Percentiles rank a stretch among this genome's conserved stretches.
Evolutionary conservation across 1,140 invertebrate genomes (phyloP).

Genomic region (Zaprionus ghesquierei): DNA sequence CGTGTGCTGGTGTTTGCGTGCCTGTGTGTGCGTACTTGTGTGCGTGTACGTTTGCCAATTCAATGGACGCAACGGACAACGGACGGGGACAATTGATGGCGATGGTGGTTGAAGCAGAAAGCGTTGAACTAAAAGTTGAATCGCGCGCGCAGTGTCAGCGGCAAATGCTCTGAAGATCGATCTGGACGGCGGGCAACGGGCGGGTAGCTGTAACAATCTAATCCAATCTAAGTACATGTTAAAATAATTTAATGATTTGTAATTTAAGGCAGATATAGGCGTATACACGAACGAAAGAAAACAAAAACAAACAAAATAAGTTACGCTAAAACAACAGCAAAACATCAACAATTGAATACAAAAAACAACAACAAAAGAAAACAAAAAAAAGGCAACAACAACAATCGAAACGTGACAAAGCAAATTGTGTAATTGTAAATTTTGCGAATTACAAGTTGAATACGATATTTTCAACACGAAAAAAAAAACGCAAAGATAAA

Average conservation of each 20-base stretch:
- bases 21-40: neutral
- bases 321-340: conserved; percentile 24
- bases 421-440: conserved; percentile 56
- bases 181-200: conserved; percentile 60
- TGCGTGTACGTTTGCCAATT: conserved; percentile 7
- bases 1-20: conserved; percentile 2
- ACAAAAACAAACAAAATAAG: conserved; percentile 38
- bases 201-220: conserved; percentile 81
- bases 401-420: conserved; percentile 67
- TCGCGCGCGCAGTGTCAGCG: conserved; percentile 48
- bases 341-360: conserved; percentile 31
- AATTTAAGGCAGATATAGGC: conserved; percentile 73
- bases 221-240: conserved; percentile 80
- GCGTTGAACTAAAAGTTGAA: conserved; percentile 68
- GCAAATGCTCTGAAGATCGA: conserved; percentile 58
- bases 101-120: conserved; percentile 49
- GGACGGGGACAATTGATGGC: neutral
- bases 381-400: conserved; percentile 24
- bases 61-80: neutral
- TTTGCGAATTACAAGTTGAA: conserved; percentile 39
- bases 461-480: conserved; percentile 46
- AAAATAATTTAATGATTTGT: conserved; percentile 80
- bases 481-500: neutral
- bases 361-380: conserved; percentile 38
- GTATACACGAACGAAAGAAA: conserved; percentile 62